Percentiles rank a stretch among this genome's conserved stretches.
These are phyloP conservation scores for Notarius quadriscutis DNA, from an alignment of 2,113 vertebrate species.

Conservation along the genomic window DNA sequence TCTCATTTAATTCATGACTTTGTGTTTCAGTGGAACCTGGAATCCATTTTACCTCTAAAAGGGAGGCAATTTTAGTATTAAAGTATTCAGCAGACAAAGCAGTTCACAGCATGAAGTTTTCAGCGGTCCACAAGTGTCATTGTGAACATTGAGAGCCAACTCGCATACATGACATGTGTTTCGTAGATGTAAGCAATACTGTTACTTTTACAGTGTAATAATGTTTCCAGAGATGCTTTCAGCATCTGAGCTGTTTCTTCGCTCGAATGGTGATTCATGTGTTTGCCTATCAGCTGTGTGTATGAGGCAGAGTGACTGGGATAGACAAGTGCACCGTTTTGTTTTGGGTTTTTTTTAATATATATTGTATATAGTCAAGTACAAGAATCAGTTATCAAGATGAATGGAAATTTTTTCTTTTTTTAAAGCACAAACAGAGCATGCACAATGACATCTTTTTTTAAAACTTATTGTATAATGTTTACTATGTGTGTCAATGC, in stretches of 20 bases:
- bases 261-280: not conserved
- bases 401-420: not conserved
- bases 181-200: not conserved
- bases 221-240: not conserved
- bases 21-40: slow-evolving; percentile 1
- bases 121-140: not conserved
- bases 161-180: not conserved
- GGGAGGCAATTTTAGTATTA: not conserved
- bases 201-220: not conserved
- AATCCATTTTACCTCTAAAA: not conserved
- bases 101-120: not conserved
- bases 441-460: not conserved
- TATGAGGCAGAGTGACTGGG: not conserved
- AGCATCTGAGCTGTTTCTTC: not conserved
- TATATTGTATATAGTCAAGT: not conserved
- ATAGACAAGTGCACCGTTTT: not conserved
- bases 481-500: not conserved
- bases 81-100: not conserved
- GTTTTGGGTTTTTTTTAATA: not conserved
- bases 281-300: not conserved
- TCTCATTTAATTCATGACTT: not conserved
- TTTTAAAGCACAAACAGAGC: not conserved
- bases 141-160: not conserved
- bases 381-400: not conserved
- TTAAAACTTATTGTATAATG: not conserved